Conservation (phyloP, 1,140 invertebrate genomes). For the Hesperophylax magnus region DNA sequence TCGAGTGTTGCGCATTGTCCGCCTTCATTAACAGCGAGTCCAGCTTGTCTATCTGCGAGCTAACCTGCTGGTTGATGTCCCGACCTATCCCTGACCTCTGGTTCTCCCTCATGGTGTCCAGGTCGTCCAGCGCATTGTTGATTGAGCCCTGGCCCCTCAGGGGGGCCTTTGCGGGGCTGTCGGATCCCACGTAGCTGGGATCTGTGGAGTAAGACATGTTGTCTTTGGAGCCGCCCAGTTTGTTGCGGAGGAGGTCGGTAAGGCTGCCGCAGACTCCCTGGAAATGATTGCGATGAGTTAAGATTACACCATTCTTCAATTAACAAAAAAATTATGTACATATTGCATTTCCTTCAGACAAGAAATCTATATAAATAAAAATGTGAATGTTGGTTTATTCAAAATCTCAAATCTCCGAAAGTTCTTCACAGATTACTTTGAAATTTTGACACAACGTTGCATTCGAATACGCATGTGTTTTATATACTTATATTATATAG, state of each 20-base stretch:
- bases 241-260: constrained; percentile 74
- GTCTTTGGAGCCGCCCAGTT: constrained; percentile 65
- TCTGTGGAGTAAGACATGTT: constrained; percentile 68
- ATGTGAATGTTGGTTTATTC: too few relatives aligned
- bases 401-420: too few relatives aligned
- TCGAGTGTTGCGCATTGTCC: constrained; percentile 76
- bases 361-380: too few relatives aligned
- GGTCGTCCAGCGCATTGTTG: constrained; percentile 68
- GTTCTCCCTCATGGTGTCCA: constrained; percentile 64
- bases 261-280: constrained; percentile 78
- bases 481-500: too few relatives aligned
- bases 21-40: constrained; percentile 77
- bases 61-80: constrained; percentile 73
- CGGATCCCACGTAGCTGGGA: constrained; percentile 63
- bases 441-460: too few relatives aligned
- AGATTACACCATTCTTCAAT: too few relatives aligned
- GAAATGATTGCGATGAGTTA: constrained; percentile 13
- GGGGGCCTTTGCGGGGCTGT: constrained; percentile 12
- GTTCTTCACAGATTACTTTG: too few relatives aligned
- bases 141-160: constrained; percentile 60
- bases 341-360: too few relatives aligned
- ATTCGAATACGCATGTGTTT: too few relatives aligned
- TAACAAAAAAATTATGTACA: too few relatives aligned
- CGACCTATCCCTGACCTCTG: constrained; percentile 61
- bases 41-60: constrained; percentile 76